phyloP scores from a whole-genome alignment of 1,140 invertebrate genomes.

The Leptopilina boulardi region DNA sequence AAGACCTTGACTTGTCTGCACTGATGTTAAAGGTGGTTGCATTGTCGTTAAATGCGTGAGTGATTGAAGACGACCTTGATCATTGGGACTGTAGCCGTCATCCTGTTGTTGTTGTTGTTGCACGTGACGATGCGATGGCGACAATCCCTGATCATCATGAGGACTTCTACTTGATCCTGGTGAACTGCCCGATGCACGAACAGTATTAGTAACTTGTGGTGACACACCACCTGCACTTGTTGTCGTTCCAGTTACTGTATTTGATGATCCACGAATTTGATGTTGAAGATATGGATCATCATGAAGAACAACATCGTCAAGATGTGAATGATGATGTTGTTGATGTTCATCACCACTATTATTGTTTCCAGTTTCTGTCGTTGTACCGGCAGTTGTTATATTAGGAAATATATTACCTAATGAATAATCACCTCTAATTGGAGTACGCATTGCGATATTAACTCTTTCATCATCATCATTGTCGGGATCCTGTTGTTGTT shows the following conservation, averaged over 20 bases:
- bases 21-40: conserved; percentile 63
- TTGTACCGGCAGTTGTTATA: conserved; percentile 34
- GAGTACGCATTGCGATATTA: conserved; percentile 64
- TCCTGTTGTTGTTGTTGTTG: too few species aligned
- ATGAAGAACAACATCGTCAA: conserved; percentile 66
- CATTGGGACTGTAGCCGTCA: conserved; percentile 63
- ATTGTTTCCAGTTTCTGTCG: conserved; percentile 30
- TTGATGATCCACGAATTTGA: conserved; percentile 55
- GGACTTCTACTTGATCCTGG: conserved; percentile 70
- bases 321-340: conserved; percentile 64
- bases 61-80: conserved; percentile 65
- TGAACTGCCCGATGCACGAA: conserved; percentile 66
- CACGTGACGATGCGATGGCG: conserved; percentile 62
- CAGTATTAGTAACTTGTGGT: conserved; percentile 62
- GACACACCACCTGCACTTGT: conserved; percentile 49
- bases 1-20: conserved; percentile 57
- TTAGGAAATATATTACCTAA: conserved; percentile 61
- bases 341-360: conserved; percentile 51
- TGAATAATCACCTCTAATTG: conserved; percentile 55
- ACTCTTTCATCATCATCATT: conserved; percentile 56
- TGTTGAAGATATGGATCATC: conserved; percentile 66
- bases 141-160: conserved; percentile 63
- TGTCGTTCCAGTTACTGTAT: neutral
- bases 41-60: conserved; percentile 71
- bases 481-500: conserved; percentile 50